Percentiles rank a stretch among this genome's conserved stretches.
phyloP scores from a whole-genome alignment of 1,140 invertebrate species.

The Holotrichia oblita region DNA sequence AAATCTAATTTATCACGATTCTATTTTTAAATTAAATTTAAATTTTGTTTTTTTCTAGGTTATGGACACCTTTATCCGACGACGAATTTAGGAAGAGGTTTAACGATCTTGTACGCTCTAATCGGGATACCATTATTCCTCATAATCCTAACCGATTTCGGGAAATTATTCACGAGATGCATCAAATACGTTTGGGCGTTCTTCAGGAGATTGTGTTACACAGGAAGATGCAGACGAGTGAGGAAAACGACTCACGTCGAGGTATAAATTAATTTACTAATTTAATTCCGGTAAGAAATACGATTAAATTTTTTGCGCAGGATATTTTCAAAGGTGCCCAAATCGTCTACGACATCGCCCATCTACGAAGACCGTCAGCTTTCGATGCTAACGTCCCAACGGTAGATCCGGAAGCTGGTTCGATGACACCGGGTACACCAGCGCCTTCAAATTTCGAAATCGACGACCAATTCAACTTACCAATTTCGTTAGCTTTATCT shows the following conservation, averaged over 20 bases:
- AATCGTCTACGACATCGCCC: slow-evolving; percentile 80
- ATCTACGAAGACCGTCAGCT: slow-evolving; percentile 73
- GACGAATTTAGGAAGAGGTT: slow-evolving; percentile 82
- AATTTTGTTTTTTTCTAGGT: slow-evolving; percentile 69
- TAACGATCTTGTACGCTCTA: slow-evolving; percentile 93
- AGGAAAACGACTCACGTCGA: slow-evolving; percentile 77
- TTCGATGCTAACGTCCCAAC: slow-evolving; percentile 55
- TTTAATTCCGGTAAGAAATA: too few species aligned
- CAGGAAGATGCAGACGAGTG: slow-evolving; percentile 82
- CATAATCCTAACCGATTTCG: slow-evolving; percentile 91
- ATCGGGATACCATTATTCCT: slow-evolving; percentile 95
- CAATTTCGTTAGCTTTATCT: slow-evolving; percentile 84
- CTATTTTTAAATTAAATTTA: too few species aligned
- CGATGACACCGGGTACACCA: slow-evolving; percentile 72
- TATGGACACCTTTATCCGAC: slow-evolving; percentile 93
- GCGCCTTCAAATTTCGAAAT: slow-evolving; percentile 74
- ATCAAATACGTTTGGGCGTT: slow-evolving; percentile 95
- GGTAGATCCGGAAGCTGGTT: slow-evolving; percentile 57
- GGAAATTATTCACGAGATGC: slow-evolving; percentile 88
- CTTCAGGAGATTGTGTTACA: slow-evolving; percentile 86
- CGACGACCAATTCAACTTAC: slow-evolving; percentile 94
- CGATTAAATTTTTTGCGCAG: slow-evolving; percentile 63
- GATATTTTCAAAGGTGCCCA: slow-evolving; percentile 85
- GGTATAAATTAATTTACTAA: too few species aligned
- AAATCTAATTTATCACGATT: too few species aligned